These are phyloP conservation scores for Penaeus indicus DNA, from an alignment of 1,140 invertebrate species.

Conservation along the genomic window DNA sequence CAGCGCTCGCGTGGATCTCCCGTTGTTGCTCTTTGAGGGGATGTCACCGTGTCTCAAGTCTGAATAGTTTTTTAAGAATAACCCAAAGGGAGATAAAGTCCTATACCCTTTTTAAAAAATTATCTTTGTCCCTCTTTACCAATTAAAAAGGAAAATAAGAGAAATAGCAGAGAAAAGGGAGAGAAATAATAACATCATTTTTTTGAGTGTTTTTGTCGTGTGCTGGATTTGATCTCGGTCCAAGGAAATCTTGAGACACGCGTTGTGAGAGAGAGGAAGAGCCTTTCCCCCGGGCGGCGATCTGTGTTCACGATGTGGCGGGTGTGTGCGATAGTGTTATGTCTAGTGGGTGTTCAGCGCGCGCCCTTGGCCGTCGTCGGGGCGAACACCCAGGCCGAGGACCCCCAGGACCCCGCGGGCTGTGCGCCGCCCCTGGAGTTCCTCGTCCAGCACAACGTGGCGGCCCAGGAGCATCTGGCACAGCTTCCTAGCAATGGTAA, in stretches of 20 bases:
- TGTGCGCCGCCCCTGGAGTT: constrained; percentile 19
- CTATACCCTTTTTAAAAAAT: too few species aligned
- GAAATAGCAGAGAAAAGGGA: too few species aligned
- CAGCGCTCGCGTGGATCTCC: not conserved
- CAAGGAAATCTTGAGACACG: too few species aligned
- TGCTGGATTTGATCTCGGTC: too few species aligned
- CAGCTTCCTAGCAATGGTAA: constrained; percentile 41
- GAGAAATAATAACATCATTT: too few species aligned
- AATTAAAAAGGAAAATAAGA: too few species aligned
- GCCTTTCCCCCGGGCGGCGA: too few species aligned
- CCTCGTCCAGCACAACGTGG: constrained; percentile 20
- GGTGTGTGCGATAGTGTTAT: constrained; percentile 31
- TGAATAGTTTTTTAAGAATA: not conserved
- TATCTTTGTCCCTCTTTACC: too few species aligned
- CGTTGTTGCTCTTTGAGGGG: not conserved
- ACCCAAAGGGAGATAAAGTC: too few species aligned
- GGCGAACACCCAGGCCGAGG: not conserved
- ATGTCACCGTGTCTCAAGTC: constrained; percentile 14
- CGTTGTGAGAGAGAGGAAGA: too few species aligned
- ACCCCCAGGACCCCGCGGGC: constrained; percentile 26
- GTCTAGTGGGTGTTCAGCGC: not conserved
- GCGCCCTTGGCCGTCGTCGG: not conserved
- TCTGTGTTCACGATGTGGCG: too few species aligned
- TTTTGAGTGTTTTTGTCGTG: too few species aligned
- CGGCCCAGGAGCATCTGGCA: constrained; percentile 29